These are phyloP conservation scores for Trichomalopsis sarcophagae DNA, from an alignment of 1,140 invertebrate species.

Conservation along the genomic window DNA sequence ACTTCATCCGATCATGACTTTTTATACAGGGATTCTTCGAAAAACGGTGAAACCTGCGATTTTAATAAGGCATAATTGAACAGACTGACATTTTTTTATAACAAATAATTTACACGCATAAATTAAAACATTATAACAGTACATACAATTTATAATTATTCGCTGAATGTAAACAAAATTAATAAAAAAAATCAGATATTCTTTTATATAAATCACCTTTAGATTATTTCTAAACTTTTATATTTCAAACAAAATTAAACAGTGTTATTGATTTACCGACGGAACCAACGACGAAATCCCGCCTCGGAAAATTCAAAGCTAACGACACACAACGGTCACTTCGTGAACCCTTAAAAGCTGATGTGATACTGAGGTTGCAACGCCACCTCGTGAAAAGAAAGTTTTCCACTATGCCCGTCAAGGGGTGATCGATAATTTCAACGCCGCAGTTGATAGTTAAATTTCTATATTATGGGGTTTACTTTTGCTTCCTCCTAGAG, in stretches of 20 bases:
- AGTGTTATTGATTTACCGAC: not conserved
- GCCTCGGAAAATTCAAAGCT: conserved; percentile 8
- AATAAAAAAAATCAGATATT: too few relatives aligned
- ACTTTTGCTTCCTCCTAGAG: too few relatives aligned
- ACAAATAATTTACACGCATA: too few relatives aligned
- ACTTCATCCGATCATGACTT: too few relatives aligned
- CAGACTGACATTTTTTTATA: too few relatives aligned
- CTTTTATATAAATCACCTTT: not conserved
- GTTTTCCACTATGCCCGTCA: conserved; percentile 37
- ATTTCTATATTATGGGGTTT: not conserved
- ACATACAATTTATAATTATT: too few relatives aligned
- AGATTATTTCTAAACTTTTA: not conserved
- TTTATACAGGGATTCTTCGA: too few relatives aligned
- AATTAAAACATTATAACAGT: too few relatives aligned
- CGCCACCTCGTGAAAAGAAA: conserved; percentile 25
- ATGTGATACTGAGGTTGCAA: not conserved
- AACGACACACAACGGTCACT: conserved; percentile 36
- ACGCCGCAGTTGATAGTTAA: not conserved
- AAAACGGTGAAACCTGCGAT: too few relatives aligned
- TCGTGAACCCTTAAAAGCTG: conserved; percentile 9
- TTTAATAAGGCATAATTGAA: too few relatives aligned
- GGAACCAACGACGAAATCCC: not conserved
- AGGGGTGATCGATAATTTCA: conserved; percentile 12
- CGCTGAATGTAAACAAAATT: too few relatives aligned
- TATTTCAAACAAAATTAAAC: not conserved